These are phyloP conservation scores for Drosophila biarmipes DNA, from an alignment of 1,140 invertebrate genomes.

Conservation along the genomic window DNA sequence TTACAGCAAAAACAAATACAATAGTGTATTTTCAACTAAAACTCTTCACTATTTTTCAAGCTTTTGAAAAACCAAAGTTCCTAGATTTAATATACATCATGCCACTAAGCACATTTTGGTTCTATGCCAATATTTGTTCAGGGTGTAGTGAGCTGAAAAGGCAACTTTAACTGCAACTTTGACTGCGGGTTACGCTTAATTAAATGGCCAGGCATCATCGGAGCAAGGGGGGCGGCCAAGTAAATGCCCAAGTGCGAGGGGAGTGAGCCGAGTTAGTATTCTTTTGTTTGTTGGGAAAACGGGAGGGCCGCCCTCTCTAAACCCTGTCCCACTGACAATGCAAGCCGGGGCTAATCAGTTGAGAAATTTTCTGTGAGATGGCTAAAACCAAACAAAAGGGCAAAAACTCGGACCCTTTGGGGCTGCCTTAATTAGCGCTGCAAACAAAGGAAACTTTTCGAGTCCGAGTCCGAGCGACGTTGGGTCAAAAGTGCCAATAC, in stretches of 20 bases:
- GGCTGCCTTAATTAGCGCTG: constrained; percentile 69
- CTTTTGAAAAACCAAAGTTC: no score
- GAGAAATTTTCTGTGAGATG: constrained; percentile 67
- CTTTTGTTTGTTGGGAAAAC: constrained; percentile 35
- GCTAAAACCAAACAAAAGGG: constrained; percentile 57
- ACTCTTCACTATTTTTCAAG: no score
- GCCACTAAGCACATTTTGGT: no score
- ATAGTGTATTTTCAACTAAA: no score
- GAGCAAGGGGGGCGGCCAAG: constrained; percentile 49
- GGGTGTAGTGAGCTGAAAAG: constrained; percentile 38
- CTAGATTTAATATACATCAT: no score
- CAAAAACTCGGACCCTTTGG: constrained; percentile 60
- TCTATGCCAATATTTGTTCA: no score
- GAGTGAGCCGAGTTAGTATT: constrained; percentile 13
- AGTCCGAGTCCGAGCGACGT: constrained; percentile 41
- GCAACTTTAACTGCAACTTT: constrained; percentile 72
- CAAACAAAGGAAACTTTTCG: constrained; percentile 62
- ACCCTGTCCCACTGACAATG: constrained; percentile 60
- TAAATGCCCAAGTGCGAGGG: constrained; percentile 37
- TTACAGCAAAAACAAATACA: no score
- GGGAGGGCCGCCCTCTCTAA: background rate
- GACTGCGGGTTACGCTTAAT: constrained; percentile 68
- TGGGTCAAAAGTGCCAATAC: constrained; percentile 73
- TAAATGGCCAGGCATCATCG: constrained; percentile 68
- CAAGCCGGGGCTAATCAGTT: constrained; percentile 73